A percentile compares a stretch with the other conserved stretches of the same genome.
Conservation (phyloP, 1,140 invertebrate species). For the Holotrichia oblita region DNA sequence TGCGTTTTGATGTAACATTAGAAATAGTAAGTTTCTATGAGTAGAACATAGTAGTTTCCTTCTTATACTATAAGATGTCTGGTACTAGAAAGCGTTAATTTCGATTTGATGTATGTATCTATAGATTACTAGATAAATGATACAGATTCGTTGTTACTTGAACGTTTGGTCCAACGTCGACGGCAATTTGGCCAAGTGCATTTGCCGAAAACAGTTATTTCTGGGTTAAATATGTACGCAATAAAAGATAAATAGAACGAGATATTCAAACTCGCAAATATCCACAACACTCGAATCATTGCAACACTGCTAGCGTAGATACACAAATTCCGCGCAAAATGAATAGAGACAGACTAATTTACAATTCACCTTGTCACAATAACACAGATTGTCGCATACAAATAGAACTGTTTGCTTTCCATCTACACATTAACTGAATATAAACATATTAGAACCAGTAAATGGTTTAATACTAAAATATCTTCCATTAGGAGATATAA, state of each 20-base stretch:
- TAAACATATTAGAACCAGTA: neutral
- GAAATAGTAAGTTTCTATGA: no score
- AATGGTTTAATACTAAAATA: neutral
- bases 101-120: no score
- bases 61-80: no score
- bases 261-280: constrained; percentile 11
- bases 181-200: constrained; percentile 10
- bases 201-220: constrained; percentile 19
- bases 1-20: no score
- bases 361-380: constrained; percentile 11
- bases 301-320: neutral
- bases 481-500: no score
- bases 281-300: neutral
- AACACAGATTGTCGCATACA: neutral
- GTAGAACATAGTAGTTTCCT: no score
- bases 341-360: neutral
- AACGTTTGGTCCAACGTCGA: neutral
- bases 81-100: no score
- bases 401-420: neutral
- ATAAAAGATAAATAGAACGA: constrained; percentile 29
- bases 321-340: neutral
- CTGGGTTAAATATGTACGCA: constrained; percentile 23
- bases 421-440: neutral
- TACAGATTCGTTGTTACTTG: no score
- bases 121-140: no score